Conservation (phyloP, 1,140 invertebrate species). For the Riptortus pedestris region DNA sequence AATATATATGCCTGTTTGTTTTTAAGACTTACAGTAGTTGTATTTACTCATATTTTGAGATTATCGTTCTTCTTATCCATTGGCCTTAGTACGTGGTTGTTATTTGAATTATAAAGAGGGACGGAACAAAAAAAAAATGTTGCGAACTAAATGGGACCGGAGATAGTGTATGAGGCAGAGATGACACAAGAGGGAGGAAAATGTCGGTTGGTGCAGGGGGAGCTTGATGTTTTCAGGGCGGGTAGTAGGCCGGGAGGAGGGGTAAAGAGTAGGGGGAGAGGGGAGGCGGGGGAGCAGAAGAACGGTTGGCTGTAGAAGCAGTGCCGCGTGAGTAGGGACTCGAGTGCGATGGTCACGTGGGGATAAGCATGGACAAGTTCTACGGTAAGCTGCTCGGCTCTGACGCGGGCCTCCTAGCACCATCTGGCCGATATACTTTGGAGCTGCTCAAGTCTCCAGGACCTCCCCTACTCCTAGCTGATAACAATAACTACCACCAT, state of each 20-base stretch:
- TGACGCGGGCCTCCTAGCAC: conserved; percentile 17
- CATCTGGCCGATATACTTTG: neutral
- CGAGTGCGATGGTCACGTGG: conserved; percentile 13
- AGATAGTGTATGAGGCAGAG: neutral
- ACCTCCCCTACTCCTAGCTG: neutral
- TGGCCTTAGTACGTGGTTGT: no score
- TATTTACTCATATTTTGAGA: no score
- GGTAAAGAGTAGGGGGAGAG: neutral
- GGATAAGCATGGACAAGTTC: conserved; percentile 19
- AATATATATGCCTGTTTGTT: no score
- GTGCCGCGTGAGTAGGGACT: neutral
- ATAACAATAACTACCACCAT: neutral
- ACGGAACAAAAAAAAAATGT: no score
- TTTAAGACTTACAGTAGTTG: no score
- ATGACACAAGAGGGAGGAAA: neutral
- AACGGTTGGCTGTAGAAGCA: neutral
- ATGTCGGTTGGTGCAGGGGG: neutral
- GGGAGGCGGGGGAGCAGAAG: conserved; percentile 3
- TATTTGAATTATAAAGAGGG: no score
- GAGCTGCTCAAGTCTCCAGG: neutral
- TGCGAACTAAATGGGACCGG: no score
- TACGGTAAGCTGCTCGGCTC: conserved; percentile 19
- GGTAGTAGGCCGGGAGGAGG: neutral
- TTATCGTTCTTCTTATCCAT: no score
- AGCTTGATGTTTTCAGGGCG: neutral